A percentile compares a stretch with the other conserved stretches of the same genome.
Conservation (phyloP, 2,888 invertebrate species). For the Allolobophora icterica region DNA sequence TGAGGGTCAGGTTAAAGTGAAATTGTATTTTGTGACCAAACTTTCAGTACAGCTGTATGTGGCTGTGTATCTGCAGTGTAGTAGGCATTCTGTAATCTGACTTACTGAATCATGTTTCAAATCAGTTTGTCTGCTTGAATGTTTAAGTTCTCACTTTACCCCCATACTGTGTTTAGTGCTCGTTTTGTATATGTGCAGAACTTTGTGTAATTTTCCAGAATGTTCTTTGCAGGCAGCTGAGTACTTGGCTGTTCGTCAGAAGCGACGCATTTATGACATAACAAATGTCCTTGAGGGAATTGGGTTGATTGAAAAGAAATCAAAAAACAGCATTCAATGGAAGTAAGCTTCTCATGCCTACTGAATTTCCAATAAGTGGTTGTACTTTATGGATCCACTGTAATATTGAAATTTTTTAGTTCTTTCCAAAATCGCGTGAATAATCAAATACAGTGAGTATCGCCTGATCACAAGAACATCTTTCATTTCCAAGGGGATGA, state of each 20-base stretch:
- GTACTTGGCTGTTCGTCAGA: conserved; percentile 83
- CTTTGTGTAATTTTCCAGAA: neutral
- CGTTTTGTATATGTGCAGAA: neutral
- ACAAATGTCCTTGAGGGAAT: conserved; percentile 96
- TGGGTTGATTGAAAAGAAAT: conserved; percentile 92
- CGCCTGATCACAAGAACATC: neutral
- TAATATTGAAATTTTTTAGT: neutral
- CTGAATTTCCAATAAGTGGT: neutral
- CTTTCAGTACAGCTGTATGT: no score
- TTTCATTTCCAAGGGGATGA: neutral
- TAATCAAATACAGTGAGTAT: neutral
- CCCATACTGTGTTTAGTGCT: neutral
- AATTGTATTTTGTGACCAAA: no score
- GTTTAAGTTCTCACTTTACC: no score
- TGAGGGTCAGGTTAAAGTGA: no score
- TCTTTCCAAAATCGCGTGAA: neutral
- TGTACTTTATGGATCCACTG: neutral
- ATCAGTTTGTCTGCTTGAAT: no score
- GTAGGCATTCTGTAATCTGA: no score
- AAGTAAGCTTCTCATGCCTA: conserved; percentile 70
- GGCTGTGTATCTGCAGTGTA: no score
- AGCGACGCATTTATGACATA: conserved; percentile 93
- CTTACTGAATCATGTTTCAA: no score
- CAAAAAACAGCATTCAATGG: conserved; percentile 97
- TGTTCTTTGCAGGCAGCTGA: conserved; percentile 75